Evolutionary conservation across 2,113 vertebrate species (phyloP), one percentile per base, ranked within the genome.

Genomic region (Megaceryle maxima): DNA sequence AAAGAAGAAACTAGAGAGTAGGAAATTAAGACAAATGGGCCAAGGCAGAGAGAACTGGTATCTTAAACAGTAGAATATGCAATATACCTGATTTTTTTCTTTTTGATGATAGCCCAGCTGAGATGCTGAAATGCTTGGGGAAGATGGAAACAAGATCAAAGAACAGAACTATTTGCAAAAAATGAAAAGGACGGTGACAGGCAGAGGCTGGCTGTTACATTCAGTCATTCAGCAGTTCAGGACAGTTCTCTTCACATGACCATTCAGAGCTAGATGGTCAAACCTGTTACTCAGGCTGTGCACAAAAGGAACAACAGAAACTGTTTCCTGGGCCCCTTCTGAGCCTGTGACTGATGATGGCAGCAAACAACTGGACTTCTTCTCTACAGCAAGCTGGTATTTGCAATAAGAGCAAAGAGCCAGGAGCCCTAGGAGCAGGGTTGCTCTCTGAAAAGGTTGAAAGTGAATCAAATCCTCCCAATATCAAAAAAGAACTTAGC

Each of bases 201-300:
- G 31, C 31, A n/a, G 73, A 59, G 10, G 18, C 12, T 81, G 67
- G 25, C 37, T 64, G 10, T 24, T 43, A 11, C 8, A 18, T 25
- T 69, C 8, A 31, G 25, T 39, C 5, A 0, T 7, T 72, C 21
- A 1, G 0, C 5, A 3, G 39, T 72, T 46, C 31, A 31, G 24
- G 3, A 18, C 24, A 11, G 25, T 59, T 77, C 74, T 31, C 39
- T 39, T 37, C 16, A 24, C 18, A 17, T 0, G 4, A 43, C 10
- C 19, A 39, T n/a, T 60, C 43, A 75, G 37, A 69, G n/a, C 4
- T n/a, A 59, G 17, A 43, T 0, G 50, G 15, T 24, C 72, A 88
- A 76, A 63, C 6, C 63, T 70, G 31, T 44, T 74, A 79, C 18
- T 41, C 15, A 35, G 35, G 20, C 24, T 53, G 13, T 2, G 8